Percentiles rank a stretch among this genome's conserved stretches.
phyloP scores from a whole-genome alignment of 2,113 vertebrate genomes.

The Otus sunia region DNA sequence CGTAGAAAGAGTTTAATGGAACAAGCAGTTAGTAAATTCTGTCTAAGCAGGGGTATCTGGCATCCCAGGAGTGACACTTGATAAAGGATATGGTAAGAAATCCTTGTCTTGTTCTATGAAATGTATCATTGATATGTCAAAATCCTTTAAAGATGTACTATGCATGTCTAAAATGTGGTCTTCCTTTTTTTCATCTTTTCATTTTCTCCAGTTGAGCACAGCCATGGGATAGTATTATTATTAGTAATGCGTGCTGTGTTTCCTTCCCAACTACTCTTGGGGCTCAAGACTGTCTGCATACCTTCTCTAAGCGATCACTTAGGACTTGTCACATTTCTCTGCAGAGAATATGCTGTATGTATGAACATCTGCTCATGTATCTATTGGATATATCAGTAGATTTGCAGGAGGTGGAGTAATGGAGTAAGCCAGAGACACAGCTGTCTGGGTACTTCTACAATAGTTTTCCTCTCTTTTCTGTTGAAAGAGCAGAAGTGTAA shows the following conservation, averaged over 20 bases:
- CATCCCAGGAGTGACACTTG: not conserved
- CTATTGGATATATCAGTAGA: not conserved
- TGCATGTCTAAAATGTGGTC: not conserved
- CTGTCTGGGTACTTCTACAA: not conserved
- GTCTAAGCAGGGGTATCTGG: not conserved
- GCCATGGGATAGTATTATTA: not conserved
- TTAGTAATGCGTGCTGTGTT: not conserved
- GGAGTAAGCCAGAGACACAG: not conserved
- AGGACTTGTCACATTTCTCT: not conserved
- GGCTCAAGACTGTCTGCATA: not conserved
- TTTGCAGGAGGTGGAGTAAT: not conserved
- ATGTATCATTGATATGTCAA: not conserved
- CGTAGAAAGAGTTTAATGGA: not conserved
- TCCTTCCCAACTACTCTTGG: not conserved
- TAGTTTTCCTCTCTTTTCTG: not conserved
- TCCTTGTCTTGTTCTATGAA: not conserved
- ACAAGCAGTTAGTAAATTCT: not conserved
- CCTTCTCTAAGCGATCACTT: not conserved
- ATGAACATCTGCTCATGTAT: not conserved
- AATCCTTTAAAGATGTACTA: not conserved
- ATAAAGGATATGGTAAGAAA: not conserved
- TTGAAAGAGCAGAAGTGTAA: not conserved
- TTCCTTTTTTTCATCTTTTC: not conserved
- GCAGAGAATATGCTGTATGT: not conserved
- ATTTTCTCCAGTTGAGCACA: not conserved